Conservation (phyloP, 2,797 vertebrate species). For the Danio aesculapii region DNA sequence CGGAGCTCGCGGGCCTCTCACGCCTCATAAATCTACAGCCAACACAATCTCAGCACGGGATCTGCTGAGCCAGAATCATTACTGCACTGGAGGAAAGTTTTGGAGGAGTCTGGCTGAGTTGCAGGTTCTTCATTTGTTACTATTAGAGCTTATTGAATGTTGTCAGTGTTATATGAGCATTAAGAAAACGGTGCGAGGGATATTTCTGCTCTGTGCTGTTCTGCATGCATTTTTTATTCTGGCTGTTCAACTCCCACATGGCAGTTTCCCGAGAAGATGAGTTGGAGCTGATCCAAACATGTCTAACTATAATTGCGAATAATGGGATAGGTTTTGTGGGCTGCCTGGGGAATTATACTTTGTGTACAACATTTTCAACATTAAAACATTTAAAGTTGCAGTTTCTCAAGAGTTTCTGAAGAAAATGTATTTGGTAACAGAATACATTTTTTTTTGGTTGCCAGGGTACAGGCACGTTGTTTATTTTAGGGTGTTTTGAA, state of each 20-base stretch:
- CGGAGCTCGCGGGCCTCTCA: background rate
- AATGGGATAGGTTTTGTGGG: background rate
- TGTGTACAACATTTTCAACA: too few relatives aligned
- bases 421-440: background rate
- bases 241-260: background rate
- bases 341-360: background rate
- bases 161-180: conserved; percentile 18
- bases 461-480: too few relatives aligned
- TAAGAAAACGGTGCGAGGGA: background rate
- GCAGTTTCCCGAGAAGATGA: background rate
- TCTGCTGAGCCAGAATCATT: conserved; percentile 44
- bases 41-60: background rate
- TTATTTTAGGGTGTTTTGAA: too few relatives aligned
- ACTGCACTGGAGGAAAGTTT: conserved; percentile 10
- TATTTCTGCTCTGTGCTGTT: background rate
- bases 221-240: background rate
- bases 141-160: conserved; percentile 26
- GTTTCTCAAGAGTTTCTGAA: background rate
- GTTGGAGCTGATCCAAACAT: background rate
- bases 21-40: conserved; percentile 38
- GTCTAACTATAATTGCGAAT: background rate
- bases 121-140: conserved; percentile 35
- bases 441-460: too few relatives aligned
- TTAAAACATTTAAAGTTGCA: too few relatives aligned
- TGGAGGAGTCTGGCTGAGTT: background rate